Base-by-base conservation (phyloP, 1,140 invertebrate species). In the Holotrichia oblita region DNA sequence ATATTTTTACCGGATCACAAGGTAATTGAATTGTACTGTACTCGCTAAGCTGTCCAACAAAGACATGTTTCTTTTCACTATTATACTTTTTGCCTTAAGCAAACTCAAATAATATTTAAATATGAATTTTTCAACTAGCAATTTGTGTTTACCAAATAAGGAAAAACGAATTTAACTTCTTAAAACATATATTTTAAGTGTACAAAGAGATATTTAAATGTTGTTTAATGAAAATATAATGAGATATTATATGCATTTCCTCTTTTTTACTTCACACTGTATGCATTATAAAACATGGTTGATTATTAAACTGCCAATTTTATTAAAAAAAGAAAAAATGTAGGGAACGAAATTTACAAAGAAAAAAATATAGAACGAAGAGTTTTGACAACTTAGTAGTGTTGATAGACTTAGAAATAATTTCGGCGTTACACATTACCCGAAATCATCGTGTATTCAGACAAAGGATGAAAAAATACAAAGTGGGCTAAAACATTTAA, bases 401-500 rank as follows among this genome's bases (percentile, higher is more conserved):
- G 48, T 17, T 48, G 17, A 69, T 69, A 9, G 61, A 27, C 12
- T 24, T 69, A 27, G 61, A 64, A 64, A 64, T 34, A 34, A 22
- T 4, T 24, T 69, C 27, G 61, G 20, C 27, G 27, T 69, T 69
- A 10, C 0, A 10, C 9, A 69, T 14, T 17, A 69, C 0, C 61
- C 9, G 61, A 69, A 14, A 55, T 69, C 27, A 27, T 22, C 8
- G 12, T 34, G 27, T 34, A 12, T 69, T 34, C 8, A 27, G 22
- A 69, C 61, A 69, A 69, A 48, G 10, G 12, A 69, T 10, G 22
- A 22, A 69, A 22, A 61, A 81, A 77, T 75, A 78, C 59, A 78
- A 73, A 81, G 80, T 79, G 79, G 78, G 79, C 40, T 77, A 73
- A 55, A 74, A 77, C 61, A 74, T 79, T 78, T 76, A 72, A 78